phyloP scores from a whole-genome alignment of 2,113 vertebrate genomes.

The Anarhynchus alexandrinus region DNA sequence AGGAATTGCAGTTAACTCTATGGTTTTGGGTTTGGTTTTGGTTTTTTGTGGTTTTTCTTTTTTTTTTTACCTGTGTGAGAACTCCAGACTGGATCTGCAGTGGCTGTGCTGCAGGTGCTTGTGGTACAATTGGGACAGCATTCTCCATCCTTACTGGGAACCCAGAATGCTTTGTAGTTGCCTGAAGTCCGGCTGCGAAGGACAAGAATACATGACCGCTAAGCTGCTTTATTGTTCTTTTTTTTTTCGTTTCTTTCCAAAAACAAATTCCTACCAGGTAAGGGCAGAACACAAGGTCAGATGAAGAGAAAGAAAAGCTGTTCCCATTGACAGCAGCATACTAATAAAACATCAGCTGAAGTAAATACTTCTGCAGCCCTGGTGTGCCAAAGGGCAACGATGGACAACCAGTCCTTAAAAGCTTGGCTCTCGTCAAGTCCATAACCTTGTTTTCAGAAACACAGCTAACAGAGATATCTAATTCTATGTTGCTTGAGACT shows the following conservation, averaged over 20 bases:
- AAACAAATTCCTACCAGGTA: background rate
- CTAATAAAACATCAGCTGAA: background rate
- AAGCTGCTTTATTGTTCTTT: background rate
- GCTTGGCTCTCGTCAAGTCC: background rate
- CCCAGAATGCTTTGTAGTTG: conserved; percentile 88
- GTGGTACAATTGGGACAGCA: conserved; percentile 90
- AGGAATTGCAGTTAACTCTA: background rate
- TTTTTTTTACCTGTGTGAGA: conserved; percentile 87
- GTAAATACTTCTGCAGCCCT: background rate
- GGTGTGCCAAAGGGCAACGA: background rate
- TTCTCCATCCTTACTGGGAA: conserved; percentile 97
- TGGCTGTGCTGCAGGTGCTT: conserved; percentile 90
- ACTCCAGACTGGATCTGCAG: conserved; percentile 95
- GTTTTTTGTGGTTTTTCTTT: too few species aligned
- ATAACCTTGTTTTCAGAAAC: background rate
- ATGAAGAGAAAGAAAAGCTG: background rate
- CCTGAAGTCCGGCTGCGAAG: conserved; percentile 82
- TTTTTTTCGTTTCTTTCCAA: background rate
- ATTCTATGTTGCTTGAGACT: background rate
- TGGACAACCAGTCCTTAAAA: background rate
- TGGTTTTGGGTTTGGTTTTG: too few species aligned
- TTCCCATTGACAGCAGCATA: background rate
- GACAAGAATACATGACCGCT: conserved; percentile 13
- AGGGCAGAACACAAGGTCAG: background rate
- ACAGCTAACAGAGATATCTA: background rate